phyloP scores from a whole-genome alignment of 2,113 vertebrate species.

The Antechinus stuartii region DNA sequence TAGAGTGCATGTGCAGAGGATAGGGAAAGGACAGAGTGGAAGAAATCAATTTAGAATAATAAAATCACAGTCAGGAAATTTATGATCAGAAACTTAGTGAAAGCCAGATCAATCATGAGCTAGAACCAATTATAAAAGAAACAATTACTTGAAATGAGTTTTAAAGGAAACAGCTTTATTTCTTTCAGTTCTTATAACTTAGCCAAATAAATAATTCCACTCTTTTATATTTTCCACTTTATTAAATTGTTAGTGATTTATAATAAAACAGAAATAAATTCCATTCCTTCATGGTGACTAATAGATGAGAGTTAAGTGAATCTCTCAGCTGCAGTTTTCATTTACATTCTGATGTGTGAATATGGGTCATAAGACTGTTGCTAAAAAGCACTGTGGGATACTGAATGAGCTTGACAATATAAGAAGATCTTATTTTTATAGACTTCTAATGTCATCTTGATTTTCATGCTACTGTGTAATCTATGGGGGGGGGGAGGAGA shows the following conservation, averaged over 20 bases:
- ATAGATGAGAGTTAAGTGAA: neutral
- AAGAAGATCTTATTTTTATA: neutral
- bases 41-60: neutral
- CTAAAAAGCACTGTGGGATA: neutral
- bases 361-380: conserved; percentile 2
- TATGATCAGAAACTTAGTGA: neutral
- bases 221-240: neutral
- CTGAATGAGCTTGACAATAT: neutral
- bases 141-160: neutral
- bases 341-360: neutral
- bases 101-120: neutral
- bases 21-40: neutral
- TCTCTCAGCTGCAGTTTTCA: neutral
- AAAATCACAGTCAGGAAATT: neutral
- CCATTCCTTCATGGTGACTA: neutral
- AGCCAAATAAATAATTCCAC: neutral
- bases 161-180: neutral
- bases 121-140: neutral
- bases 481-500: neutral
- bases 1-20: neutral
- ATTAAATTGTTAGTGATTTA: neutral
- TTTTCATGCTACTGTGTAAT: neutral
- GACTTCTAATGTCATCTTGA: neutral
- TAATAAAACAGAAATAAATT: neutral
- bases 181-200: neutral